Conservation (phyloP, 2,113 vertebrate genomes). For the Cyrtonyx montezumae region DNA sequence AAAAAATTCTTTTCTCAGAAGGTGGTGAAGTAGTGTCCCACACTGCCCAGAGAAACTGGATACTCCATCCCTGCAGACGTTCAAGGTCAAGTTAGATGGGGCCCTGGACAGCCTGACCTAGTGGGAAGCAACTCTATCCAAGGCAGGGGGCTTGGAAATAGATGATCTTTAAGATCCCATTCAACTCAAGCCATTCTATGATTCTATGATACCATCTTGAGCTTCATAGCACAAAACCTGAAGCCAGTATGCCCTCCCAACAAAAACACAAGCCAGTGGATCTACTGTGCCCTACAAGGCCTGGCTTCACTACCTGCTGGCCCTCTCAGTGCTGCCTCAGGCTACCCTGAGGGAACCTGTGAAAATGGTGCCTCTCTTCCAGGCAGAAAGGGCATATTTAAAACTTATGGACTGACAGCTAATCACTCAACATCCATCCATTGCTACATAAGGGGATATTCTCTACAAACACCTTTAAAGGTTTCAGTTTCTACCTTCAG, state of each 20-base stretch:
- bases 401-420: neutral
- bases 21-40: neutral
- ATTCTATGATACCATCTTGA: neutral
- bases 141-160: neutral
- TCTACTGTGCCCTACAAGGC: neutral
- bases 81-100: neutral
- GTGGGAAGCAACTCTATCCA: neutral
- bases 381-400: neutral
- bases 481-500: neutral
- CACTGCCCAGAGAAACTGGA: no score
- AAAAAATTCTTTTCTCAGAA: neutral
- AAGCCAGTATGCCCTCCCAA: neutral
- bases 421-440: neutral
- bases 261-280: neutral
- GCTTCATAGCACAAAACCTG: neutral
- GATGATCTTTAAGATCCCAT: neutral
- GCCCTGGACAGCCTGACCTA: neutral
- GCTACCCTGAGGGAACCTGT: neutral
- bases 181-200: neutral
- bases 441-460: accelerated
- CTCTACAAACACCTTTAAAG: neutral
- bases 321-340: neutral
- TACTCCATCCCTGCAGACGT: neutral
- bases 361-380: neutral
- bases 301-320: neutral